Base-by-base conservation (phyloP, 2,888 invertebrate species). In the Dastarcus helophoroides region DNA sequence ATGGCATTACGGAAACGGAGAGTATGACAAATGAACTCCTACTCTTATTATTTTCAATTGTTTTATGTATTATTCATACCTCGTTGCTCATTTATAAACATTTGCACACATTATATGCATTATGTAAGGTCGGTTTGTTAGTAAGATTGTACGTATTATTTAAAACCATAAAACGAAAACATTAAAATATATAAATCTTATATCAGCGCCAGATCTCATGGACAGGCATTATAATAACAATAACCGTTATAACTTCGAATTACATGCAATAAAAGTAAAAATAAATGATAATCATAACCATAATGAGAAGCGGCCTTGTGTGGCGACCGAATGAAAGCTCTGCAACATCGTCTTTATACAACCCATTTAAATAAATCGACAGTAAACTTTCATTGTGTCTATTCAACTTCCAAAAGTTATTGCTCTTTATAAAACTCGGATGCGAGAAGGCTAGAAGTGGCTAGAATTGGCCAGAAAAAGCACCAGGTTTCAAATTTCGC, bases 251-350 rank as follows among this genome's bases (percentile, higher is more conserved):
- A 51, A 53, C 46, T 53, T 54, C 44, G 53, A 57, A 58, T 58
- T 58, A 58, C 55, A 56, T 54, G 54, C 51, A 55, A 56, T 55
- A 56, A 56, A 55, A 56, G 56, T 57, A 57, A 57, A 56, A 55
- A 46, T 47, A 52, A 56, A 56, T 53, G 55, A 54, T 53, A 52
- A 52, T 51, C 51, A 57, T 57, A 56, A 56, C 52, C 54, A 47
- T 48, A 44, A 49, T 46, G 52, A 55, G 52, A 53, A 49, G 44
- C 44, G 47, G 46, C 52, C 52, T 53, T 51, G 50, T 37, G 38
- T 33, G 41, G n/a, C n/a, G n/a, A n/a, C n/a, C n/a, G n/a, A n/a
- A n/a, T n/a, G n/a, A n/a, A n/a, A n/a, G n/a, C n/a, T n/a, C n/a
- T n/a, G n/a, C n/a, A n/a, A n/a, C n/a, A n/a, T n/a, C n/a, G n/a